Conservation (phyloP, 2,113 vertebrate species). For the Lamprotornis superbus region DNA sequence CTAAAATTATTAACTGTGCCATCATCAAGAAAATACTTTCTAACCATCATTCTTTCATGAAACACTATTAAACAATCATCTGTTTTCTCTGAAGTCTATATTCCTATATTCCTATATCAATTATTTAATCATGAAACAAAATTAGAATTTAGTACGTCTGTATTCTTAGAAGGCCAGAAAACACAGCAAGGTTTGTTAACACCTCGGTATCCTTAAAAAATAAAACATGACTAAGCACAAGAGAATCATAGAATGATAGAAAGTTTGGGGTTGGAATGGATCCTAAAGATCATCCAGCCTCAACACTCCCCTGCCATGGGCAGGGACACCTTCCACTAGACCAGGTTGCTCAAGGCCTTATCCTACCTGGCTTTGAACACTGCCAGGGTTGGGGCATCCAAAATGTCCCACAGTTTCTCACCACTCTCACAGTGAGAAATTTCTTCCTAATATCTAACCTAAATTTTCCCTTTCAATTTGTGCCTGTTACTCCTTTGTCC, state of each 20-base stretch:
- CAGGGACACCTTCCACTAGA: background rate
- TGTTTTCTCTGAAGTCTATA: background rate
- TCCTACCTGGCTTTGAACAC: background rate
- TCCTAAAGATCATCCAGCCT: background rate
- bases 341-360: background rate
- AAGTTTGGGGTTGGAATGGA: background rate
- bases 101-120: background rate
- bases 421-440: background rate
- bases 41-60: background rate
- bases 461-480: background rate
- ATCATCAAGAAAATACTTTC: background rate
- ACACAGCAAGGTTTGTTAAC: background rate
- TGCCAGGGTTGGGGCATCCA: background rate
- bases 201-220: background rate
- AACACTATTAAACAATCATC: background rate
- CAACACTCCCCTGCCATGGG: rapidly evolving
- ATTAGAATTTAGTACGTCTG: background rate
- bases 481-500: background rate
- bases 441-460: background rate
- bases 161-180: background rate
- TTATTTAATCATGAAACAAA: background rate
- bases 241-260: background rate
- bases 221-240: background rate
- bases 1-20: background rate
- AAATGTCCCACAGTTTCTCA: background rate